Evolutionary conservation across 2,888 invertebrate genomes (phyloP).

Genomic region (Eupeodes latifasciatus): DNA sequence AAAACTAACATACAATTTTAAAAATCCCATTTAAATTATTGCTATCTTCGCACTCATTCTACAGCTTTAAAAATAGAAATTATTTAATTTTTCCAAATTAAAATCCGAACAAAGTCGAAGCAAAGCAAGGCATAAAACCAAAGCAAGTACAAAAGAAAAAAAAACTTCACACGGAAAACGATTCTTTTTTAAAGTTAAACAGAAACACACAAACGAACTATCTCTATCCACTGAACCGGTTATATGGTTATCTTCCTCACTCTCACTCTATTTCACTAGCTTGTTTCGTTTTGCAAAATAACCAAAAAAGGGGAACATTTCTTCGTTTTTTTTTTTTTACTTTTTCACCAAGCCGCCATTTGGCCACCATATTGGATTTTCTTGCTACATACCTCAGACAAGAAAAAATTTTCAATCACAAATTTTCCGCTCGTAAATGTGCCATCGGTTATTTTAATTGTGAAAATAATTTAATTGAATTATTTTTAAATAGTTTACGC

Average conservation of each 20-base stretch:
- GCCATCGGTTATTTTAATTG: constrained; percentile 85
- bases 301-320: constrained; percentile 45
- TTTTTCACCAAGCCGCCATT: constrained; percentile 83
- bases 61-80: constrained; percentile 40
- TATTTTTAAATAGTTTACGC: constrained; percentile 57
- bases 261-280: constrained; percentile 58
- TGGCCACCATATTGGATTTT: constrained; percentile 83
- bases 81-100: constrained; percentile 47
- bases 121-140: not conserved
- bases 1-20: constrained; percentile 10
- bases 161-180: constrained; percentile 28
- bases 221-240: constrained; percentile 49
- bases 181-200: not conserved
- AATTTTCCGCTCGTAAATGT: constrained; percentile 86
- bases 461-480: constrained; percentile 77
- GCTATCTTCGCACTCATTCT: not conserved
- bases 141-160: constrained; percentile 27
- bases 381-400: constrained; percentile 86
- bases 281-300: constrained; percentile 57
- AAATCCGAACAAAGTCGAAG: constrained; percentile 8
- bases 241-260: constrained; percentile 47
- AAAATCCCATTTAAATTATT: constrained; percentile 1
- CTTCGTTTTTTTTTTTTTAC: constrained; percentile 28
- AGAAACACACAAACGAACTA: constrained; percentile 46
- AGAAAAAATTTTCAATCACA: constrained; percentile 86